Evolutionary conservation across 2,113 vertebrate genomes (phyloP).

Genomic region (Colius striatus): DNA sequence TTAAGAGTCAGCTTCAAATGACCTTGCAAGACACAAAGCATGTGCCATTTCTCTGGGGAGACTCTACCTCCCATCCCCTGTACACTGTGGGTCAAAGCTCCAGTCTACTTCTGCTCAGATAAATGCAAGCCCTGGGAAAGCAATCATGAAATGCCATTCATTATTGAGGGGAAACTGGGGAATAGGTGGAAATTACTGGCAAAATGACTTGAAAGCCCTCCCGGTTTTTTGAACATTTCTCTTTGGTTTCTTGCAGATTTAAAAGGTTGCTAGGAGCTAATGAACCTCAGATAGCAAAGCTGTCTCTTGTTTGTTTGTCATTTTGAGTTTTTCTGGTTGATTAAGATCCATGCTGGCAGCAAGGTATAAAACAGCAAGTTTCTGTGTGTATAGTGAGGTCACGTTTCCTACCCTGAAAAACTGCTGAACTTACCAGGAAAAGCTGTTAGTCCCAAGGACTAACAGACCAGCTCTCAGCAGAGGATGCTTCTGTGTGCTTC

Average conservation of each 20-base stretch:
- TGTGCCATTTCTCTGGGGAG: not conserved
- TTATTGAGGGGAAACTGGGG: not conserved
- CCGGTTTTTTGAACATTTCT: slow-evolving; percentile 1
- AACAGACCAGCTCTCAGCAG: not conserved
- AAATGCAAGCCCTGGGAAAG: slow-evolving; percentile 23
- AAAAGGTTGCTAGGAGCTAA: slow-evolving; percentile 76
- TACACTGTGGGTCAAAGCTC: not conserved
- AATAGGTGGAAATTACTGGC: not conserved
- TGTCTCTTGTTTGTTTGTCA: slow-evolving; percentile 80
- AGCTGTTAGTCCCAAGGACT: not conserved
- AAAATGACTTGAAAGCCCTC: slow-evolving; percentile 43
- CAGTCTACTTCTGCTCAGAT: not conserved
- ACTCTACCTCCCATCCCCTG: not conserved
- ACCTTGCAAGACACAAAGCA: not conserved
- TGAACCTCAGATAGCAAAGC: slow-evolving; percentile 78
- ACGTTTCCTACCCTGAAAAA: slow-evolving; percentile 25
- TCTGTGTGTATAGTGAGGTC: slow-evolving; percentile 44
- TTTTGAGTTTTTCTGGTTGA: slow-evolving; percentile 82
- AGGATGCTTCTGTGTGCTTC: not conserved
- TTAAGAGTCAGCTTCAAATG: not conserved
- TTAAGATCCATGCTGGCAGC: slow-evolving; percentile 75
- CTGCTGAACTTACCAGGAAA: slow-evolving; percentile 54
- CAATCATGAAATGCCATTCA: slow-evolving; percentile 22
- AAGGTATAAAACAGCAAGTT: slow-evolving; percentile 65
- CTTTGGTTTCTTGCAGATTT: slow-evolving; percentile 50